Conservation (phyloP, 2,113 vertebrate genomes). For the Upupa epops region DNA sequence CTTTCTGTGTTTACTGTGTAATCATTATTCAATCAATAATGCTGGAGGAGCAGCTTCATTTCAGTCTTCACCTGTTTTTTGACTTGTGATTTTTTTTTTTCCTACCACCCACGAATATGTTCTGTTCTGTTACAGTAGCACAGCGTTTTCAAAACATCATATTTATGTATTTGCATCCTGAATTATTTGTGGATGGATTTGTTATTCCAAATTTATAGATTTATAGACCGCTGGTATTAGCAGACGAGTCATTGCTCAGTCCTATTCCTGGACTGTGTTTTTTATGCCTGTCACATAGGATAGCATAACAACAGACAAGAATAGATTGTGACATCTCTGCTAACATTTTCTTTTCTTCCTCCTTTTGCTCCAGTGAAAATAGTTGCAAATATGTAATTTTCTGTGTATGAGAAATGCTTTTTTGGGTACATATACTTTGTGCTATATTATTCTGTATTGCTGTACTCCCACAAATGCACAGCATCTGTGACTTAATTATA, state of each 20-base stretch:
- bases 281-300: neutral
- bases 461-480: neutral
- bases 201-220: neutral
- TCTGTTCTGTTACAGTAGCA: neutral
- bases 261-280: neutral
- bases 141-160: too few relatives aligned
- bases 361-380: neutral
- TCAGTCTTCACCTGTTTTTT: neutral
- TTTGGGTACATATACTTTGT: neutral
- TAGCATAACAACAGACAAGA: neutral
- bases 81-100: neutral
- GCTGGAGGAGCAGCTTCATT: neutral
- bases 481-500: slow-evolving; percentile 69
- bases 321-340: neutral
- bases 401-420: neutral
- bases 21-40: neutral
- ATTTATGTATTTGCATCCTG: neutral
- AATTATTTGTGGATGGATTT: neutral
- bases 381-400: neutral
- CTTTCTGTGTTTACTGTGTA: neutral
- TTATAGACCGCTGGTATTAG: neutral
- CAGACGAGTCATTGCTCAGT: neutral
- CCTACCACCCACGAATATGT: neutral
- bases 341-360: slow-evolving; percentile 1
- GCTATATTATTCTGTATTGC: neutral